Base-by-base conservation (phyloP, 1,140 invertebrate genomes). In the Popillia japonica region DNA sequence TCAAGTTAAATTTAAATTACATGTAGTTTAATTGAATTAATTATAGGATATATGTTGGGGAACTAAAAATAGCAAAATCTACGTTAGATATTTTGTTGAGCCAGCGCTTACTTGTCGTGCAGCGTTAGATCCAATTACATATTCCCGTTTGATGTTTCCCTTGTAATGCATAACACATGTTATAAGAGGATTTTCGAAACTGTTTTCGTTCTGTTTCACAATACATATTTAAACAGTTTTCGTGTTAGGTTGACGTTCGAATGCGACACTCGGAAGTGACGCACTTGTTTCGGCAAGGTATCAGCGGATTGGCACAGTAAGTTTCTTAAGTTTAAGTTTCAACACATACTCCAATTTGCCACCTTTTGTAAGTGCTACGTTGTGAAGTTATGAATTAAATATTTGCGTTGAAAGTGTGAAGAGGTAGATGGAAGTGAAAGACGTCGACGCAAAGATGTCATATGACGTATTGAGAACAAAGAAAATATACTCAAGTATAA, bases 161-260 rank as follows among this genome's bases (percentile, higher is more conserved):
- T 20, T n/a, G 61, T 64, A 64, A 64, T 64, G 61, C 61, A 64
- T 64, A 64, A 64, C 61, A 64, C 61, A 64, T 64, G 61, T 64
- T 64, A 64, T 64, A 64, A 64, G 61, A 64, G 61, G 61, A 64
- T 64, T 64, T 64, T 64, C 61, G 61, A 64, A 64, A 64, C 61
- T 8, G 61, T 64, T 64, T 64, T 64, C 61, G 61, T 64, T 64
- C 61, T 64, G 23, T 64, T 64, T 22, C 61, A 17, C 61, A 17
- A 64, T 64, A 27, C 61, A 64, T 64, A 64, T 64, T 64, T 64
- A 64, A 64, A 64, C 61, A 64, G 61, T 64, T 23, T 64, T 64
- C 61, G 11, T 64, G 61, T 27, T 27, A 64, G 61, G 11, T 11
- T 64, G 23, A 64, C 23, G 17, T 64, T 20, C 6, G 61, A 64